Evolutionary conservation across 2,888 invertebrate genomes (phyloP), one percentile per base, ranked within the genome.

Genomic region (Apoda limacodes): DNA sequence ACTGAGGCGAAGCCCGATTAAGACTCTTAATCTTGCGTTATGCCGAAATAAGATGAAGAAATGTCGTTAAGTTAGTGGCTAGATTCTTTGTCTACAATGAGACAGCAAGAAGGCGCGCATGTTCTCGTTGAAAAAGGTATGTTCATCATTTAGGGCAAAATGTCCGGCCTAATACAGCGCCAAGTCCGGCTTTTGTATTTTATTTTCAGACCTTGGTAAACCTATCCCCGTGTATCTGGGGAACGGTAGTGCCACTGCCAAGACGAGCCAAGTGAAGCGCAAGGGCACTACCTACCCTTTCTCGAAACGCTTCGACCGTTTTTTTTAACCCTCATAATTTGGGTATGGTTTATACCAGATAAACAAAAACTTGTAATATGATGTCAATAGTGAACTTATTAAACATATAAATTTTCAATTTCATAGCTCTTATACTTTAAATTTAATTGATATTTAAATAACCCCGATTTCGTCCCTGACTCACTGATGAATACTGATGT

Each of bases 251-350:
- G 22, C 10, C 22, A 4, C 22, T 9, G 22, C n/a, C n/a, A 10
- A 22, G n/a, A 22, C n/a, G 9, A 22, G 22, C n/a, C 22, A 22
- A 22, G 22, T 9, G 22, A 22, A 22, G 22, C 9, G n/a, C 9
- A n/a, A n/a, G 10, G 9, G 22, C 22, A 10, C 22, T 9, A 7
- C 22, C 10, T 22, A 22, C n/a, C 22, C 9, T 22, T 22, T 22
- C 22, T 22, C 22, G 22, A 22, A 22, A 5, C 10, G 22, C 22
- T 22, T 22, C n/a, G 22, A n/a, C 9, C 22, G 22, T 22, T 22
- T 22, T 22, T 22, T 22, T 22, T 6, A 22, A 22, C 22, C 22
- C n/a, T 22, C 9, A 22, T 22, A 22, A 22, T 9, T 22, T 22
- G 22, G n/a, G 9, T 22, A n/a, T 22, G 10, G 10, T n/a, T 22